Evolutionary conservation across 2,113 vertebrate genomes (phyloP).

Genomic region (Leiothrix lutea): DNA sequence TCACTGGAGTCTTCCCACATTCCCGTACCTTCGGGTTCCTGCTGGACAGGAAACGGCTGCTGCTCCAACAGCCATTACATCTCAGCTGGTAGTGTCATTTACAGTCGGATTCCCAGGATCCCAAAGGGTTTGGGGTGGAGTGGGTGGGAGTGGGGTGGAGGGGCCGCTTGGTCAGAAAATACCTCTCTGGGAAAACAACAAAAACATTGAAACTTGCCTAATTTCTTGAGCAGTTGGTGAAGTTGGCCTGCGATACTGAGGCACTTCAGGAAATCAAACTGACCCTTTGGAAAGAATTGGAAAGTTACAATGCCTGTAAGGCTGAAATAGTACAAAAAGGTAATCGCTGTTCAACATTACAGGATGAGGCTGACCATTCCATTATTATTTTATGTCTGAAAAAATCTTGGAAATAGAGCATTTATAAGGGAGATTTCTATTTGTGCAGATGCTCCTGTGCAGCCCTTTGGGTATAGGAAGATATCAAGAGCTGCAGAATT

Average conservation of each 20-base stretch:
- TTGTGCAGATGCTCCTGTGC: not conserved
- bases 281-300: not conserved
- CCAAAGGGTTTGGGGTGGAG: not conserved
- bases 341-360: not conserved
- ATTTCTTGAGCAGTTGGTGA: slow-evolving; percentile 45
- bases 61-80: slow-evolving; percentile 41
- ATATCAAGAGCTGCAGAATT: not conserved
- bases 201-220: not conserved
- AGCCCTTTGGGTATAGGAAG: not conserved
- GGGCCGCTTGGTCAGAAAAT: not conserved
- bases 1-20: slow-evolving; percentile 51
- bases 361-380: not conserved
- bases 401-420: not conserved
- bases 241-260: not conserved
- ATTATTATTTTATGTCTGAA: not conserved
- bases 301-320: not conserved
- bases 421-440: not conserved
- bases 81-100: slow-evolving; percentile 64
- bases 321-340: not conserved
- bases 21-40: slow-evolving; percentile 28
- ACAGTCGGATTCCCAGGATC: not conserved
- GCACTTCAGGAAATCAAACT: not conserved
- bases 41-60: slow-evolving; percentile 42
- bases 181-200: slow-evolving; percentile 16
- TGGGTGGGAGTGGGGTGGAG: not conserved